Percentiles rank a stretch among this genome's conserved stretches.
Conservation (phyloP, 2,797 vertebrate species). For the Simalia tracyae region DNA sequence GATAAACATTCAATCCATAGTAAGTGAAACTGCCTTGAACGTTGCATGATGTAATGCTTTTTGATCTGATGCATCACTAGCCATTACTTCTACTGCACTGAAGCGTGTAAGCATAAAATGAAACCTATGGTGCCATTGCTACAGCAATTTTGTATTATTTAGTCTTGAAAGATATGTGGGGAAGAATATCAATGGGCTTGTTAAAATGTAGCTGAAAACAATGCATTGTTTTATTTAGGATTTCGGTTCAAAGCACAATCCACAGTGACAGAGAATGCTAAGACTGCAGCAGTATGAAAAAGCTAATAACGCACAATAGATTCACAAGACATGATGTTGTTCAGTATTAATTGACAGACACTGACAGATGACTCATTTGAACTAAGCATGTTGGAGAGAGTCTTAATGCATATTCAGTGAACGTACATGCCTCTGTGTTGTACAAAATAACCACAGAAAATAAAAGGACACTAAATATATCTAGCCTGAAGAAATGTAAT, state of each 20-base stretch:
- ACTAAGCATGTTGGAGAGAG: slow-evolving; percentile 23
- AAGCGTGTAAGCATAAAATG: not conserved
- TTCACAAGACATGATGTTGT: slow-evolving; percentile 31
- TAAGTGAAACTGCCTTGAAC: not conserved
- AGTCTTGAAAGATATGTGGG: not conserved
- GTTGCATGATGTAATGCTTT: not conserved
- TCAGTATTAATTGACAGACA: slow-evolving; percentile 56
- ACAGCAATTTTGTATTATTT: slow-evolving; percentile 8
- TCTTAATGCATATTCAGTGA: slow-evolving; percentile 26
- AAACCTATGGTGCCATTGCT: not conserved
- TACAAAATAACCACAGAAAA: not conserved
- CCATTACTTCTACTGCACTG: not conserved
- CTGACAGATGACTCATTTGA: slow-evolving; percentile 49
- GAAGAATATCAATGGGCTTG: slow-evolving; percentile 25
- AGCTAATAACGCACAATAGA: slow-evolving; percentile 53
- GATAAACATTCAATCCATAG: not conserved
- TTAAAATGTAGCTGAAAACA: slow-evolving; percentile 52
- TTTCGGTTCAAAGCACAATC: slow-evolving; percentile 50
- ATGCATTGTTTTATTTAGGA: slow-evolving; percentile 41
- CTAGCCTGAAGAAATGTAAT: not conserved
- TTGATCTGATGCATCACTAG: not conserved
- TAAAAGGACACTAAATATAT: not conserved
- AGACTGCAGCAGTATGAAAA: slow-evolving; percentile 46
- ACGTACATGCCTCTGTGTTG: not conserved
- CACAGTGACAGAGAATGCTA: slow-evolving; percentile 38